Conservation (phyloP, 1,140 invertebrate genomes). For the Sminthurinus signatus region DNA sequence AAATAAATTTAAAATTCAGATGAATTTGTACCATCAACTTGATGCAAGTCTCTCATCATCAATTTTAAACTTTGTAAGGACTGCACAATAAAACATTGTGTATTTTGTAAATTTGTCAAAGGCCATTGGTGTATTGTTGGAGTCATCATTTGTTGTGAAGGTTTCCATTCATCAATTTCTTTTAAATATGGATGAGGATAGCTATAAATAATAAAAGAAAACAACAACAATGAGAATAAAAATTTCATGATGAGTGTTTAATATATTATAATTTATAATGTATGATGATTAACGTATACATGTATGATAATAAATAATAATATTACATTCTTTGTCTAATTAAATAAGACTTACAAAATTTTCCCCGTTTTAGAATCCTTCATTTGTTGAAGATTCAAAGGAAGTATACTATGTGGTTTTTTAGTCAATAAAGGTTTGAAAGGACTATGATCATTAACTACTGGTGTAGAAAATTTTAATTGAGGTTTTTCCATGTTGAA, state of each 20-base stretch:
- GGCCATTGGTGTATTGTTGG: slow-evolving; percentile 36
- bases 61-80: slow-evolving; percentile 57
- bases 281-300: not conserved
- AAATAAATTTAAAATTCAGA: too few species aligned
- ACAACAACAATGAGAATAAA: not conserved
- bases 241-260: not conserved
- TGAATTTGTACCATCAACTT: too few species aligned
- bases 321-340: too few species aligned
- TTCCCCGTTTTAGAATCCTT: slow-evolving; percentile 54
- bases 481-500: slow-evolving; percentile 61
- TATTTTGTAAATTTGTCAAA: slow-evolving; percentile 52
- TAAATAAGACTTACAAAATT: slow-evolving; percentile 17
- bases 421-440: slow-evolving; percentile 75
- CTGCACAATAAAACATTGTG: slow-evolving; percentile 61
- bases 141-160: slow-evolving; percentile 49
- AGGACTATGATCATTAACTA: slow-evolving; percentile 66
- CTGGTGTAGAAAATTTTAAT: slow-evolving; percentile 70
- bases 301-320: not conserved
- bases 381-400: slow-evolving; percentile 62
- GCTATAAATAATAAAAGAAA: too few species aligned
- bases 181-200: slow-evolving; percentile 82
- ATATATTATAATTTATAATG: not conserved
- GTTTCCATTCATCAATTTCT: slow-evolving; percentile 69
- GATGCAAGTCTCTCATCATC: slow-evolving; percentile 60
- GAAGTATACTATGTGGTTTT: slow-evolving; percentile 81